Evolutionary conservation across 2,888 invertebrate species (phyloP).

Genomic region (Mellilla xanthometata): DNA sequence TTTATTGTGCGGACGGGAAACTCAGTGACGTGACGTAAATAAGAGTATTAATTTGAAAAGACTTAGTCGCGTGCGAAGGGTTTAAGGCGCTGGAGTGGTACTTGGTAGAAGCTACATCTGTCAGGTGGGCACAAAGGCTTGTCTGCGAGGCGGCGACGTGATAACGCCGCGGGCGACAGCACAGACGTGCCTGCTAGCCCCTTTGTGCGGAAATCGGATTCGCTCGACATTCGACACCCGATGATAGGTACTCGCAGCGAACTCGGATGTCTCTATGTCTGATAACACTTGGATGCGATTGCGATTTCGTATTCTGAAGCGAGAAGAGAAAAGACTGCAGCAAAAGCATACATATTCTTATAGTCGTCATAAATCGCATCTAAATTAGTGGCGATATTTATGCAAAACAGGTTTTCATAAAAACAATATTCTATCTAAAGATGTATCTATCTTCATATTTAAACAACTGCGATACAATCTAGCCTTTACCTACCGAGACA

Average conservation of each 20-base stretch:
- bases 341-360: too few species aligned
- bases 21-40: conserved; percentile 25
- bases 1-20: conserved; percentile 29
- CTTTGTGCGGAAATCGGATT: conserved; percentile 38
- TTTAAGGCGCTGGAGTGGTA: conserved; percentile 32
- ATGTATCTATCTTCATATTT: too few species aligned
- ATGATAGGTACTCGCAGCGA: conserved; percentile 19
- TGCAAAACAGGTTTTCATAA: too few species aligned
- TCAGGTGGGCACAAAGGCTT: conserved; percentile 55
- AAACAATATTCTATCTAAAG: too few species aligned
- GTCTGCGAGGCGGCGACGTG: conserved; percentile 44
- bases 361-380: too few species aligned
- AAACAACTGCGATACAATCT: too few species aligned
- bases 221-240: conserved; percentile 31
- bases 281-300: conserved; percentile 3
- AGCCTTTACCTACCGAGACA: too few species aligned
- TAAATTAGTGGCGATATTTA: too few species aligned
- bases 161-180: conserved; percentile 54
- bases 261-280: conserved; percentile 18
- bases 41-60: conserved; percentile 31
- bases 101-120: conserved; percentile 47
- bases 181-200: conserved; percentile 42
- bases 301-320: conserved; percentile 5
- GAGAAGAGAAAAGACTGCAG: background rate
- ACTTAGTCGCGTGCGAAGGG: conserved; percentile 27